Percentiles rank a stretch among this genome's conserved stretches.
phyloP scores from a whole-genome alignment of 2,888 invertebrate genomes.

The Caenorhabditis parvicauda region DNA sequence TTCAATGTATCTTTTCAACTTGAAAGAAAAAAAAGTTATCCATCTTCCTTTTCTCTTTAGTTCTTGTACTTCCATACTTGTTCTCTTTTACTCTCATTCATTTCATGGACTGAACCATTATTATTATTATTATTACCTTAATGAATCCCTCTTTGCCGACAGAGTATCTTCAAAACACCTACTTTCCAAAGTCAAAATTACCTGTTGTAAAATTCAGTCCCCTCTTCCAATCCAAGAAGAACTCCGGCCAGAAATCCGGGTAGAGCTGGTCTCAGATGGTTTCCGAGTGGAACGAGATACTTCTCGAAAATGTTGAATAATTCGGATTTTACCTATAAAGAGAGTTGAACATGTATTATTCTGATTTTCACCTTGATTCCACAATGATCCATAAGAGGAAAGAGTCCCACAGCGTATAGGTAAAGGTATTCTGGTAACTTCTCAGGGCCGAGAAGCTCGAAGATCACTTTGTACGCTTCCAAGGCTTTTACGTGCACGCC shows the following conservation, averaged over 20 bases:
- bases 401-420: constrained; percentile 72
- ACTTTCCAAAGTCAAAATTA: constrained; percentile 5
- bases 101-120: too few species aligned
- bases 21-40: constrained; percentile 1
- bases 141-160: neutral
- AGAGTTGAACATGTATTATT: neutral
- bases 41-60: too few species aligned
- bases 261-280: constrained; percentile 76
- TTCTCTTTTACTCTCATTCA: too few species aligned
- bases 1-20: neutral
- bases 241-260: constrained; percentile 85
- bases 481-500: constrained; percentile 85
- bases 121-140: neutral
- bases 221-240: constrained; percentile 72
- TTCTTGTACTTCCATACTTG: too few species aligned
- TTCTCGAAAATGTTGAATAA: constrained; percentile 80
- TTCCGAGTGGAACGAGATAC: constrained; percentile 81
- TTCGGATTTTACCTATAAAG: constrained; percentile 75
- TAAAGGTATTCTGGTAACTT: constrained; percentile 51
- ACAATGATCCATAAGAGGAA: constrained; percentile 83
- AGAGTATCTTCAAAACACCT: too few species aligned
- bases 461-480: constrained; percentile 86
- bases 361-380: constrained; percentile 75
- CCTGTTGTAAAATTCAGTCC: constrained; percentile 61
- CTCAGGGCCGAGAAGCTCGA: constrained; percentile 80